Base-by-base conservation (phyloP, 2,888 invertebrate species). In the Eudasyphora cyanicolor region DNA sequence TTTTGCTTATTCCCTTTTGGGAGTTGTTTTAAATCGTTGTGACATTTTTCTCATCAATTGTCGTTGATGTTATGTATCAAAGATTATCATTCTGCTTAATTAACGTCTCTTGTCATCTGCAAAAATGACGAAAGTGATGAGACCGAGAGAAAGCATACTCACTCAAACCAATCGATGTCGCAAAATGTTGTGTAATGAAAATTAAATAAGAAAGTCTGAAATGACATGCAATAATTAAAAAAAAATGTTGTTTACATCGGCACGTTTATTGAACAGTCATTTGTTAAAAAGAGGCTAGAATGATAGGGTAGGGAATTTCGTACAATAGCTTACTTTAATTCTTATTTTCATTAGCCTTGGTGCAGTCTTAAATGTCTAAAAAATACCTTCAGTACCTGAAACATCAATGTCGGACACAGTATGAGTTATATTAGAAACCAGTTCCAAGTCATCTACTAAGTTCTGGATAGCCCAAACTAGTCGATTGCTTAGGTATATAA, bases 171-270 rank as follows among this genome's bases (percentile, higher is more conserved):
- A 1, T 49, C 17, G 12, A 45, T 12, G 45, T n/a, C 12, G 45
- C 12, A n/a, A n/a, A 45, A 45, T 45, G 51, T 17, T 51, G 35
- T 21, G 21, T 51, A 51, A 45, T n/a, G 7, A 51, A 51, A 51
- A 51, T 21, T 51, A 51, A 7, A 6, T 51, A 57, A 12, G 24
- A 27, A 57, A 14, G 57, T 14, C 57, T 10, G 24, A 57, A 57
- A 57, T 57, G 57, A 14, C 57, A 57, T 57, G 10, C 57, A 27
- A 57, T 57, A 57, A 57, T 57, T 57, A 57, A 57, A 54, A 32
- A n/a, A n/a, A 57, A 57, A 24, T 57, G 27, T 27, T 24, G 27
- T 57, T 12, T 27, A 57, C 27, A 14, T 10, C 2, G 6, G 7
- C 57, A 57, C 12, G 14, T 19, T 27, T 14, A 57, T 57, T 57